Evolutionary conservation across 2,888 invertebrate species (phyloP).

Genomic region (Plebejus argus): DNA sequence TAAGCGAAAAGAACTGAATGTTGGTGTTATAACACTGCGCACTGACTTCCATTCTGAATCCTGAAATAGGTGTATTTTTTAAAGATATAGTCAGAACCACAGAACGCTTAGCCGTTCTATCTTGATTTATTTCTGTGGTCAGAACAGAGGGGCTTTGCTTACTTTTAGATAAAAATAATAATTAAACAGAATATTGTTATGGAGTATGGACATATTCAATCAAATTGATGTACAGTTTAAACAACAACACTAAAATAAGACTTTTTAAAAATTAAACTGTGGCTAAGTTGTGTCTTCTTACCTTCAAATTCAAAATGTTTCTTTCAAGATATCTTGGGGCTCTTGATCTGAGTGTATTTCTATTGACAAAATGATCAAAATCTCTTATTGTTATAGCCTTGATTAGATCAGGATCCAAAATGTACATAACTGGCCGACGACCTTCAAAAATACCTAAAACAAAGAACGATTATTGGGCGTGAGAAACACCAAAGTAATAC

Average conservation of each 20-base stretch:
- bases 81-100: too few relatives aligned
- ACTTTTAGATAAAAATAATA: too few relatives aligned
- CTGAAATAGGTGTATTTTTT: too few relatives aligned
- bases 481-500: background rate
- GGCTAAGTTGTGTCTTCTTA: background rate
- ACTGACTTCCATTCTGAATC: slow-evolving; percentile 79
- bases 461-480: background rate
- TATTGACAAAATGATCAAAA: slow-evolving; percentile 81
- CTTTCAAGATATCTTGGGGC: slow-evolving; percentile 57
- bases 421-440: slow-evolving; percentile 68
- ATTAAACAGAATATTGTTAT: too few relatives aligned
- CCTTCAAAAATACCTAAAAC: slow-evolving; percentile 27
- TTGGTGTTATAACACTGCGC: slow-evolving; percentile 74
- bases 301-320: slow-evolving; percentile 21
- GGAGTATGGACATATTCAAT: too few relatives aligned
- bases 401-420: slow-evolving; percentile 80
- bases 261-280: background rate
- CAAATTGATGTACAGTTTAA: too few relatives aligned
- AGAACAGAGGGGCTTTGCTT: too few relatives aligned
- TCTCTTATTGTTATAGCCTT: slow-evolving; percentile 80
- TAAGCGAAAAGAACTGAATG: slow-evolving; percentile 77
- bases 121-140: too few relatives aligned
- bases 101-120: too few relatives aligned
- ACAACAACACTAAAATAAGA: too few relatives aligned
- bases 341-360: slow-evolving; percentile 59